Evolutionary conservation across 2,113 vertebrate species (phyloP), one percentile per base, ranked within the genome.

Genomic region (Tachuris rubrigastra): DNA sequence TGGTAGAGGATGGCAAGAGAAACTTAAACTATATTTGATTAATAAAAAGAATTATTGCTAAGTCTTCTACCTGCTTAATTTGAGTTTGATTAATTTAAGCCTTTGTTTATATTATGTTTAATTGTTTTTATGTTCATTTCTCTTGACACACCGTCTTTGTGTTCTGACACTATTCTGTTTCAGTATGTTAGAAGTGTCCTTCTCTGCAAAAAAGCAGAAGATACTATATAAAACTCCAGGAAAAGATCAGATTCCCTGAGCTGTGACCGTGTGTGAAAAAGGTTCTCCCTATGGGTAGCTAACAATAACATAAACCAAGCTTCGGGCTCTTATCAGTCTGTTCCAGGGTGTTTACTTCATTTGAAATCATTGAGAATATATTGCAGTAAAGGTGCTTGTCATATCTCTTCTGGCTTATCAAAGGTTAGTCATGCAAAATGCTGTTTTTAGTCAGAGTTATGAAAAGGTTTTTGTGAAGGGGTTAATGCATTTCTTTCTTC

Each of bases 261-360:
- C 65, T 77, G 44, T 80, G 88, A 49, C 52, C 3, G 0, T 15
- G 3, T 76, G 53, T 91, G 65, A 50, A 76, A 79, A 72, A 71
- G n/a, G 7, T 86, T 79, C 46, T 94, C 47, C 27, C 72, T 71
- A 2, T 71, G 46, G n/a, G 39, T 92, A 53, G 8, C 42, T 72
- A 71, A 71, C 67, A 92, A 11, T 58, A 85, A 72, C n/a, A 62
- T 12, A 93, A 85, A 73, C 22, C 0, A 24, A 73, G 68, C 50
- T 33, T 84, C 63, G 69, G 53, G 37, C 39, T 18, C 63, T 90
- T 93, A 91, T 94, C 85, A 66, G 41, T 27, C 53, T 77, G n/a
- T 88, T 92, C 59, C 92, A 93, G 94, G 83, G 50, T 74, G 85
- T 90, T 94, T 94, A 46, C 59, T 84, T 88, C 23, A 46, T 90